Conservation (phyloP, 2,113 vertebrate species). For the Anser cygnoides region DNA sequence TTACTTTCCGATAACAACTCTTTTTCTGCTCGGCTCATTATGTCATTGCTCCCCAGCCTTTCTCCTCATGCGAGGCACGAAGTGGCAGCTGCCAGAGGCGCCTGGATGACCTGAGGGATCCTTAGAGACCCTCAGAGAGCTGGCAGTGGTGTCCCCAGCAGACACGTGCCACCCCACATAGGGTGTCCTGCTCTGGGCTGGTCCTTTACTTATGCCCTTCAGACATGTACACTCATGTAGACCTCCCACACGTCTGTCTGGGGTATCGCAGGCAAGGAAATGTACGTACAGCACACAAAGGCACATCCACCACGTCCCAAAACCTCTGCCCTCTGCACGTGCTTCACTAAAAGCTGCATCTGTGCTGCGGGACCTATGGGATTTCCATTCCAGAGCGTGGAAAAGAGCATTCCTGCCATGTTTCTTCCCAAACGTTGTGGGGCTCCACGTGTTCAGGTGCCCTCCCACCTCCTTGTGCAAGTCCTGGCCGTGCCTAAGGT, state of each 20-base stretch:
- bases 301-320: background rate
- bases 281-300: background rate
- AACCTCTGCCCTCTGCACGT: background rate
- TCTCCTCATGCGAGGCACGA: background rate
- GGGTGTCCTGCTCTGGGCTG: accelerated
- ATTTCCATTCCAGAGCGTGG: background rate
- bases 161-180: background rate
- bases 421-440: background rate
- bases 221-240: accelerated
- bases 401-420: background rate
- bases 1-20: constrained; percentile 43
- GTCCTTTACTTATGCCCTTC: background rate
- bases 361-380: background rate
- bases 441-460: background rate
- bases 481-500: background rate
- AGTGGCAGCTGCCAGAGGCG: background rate
- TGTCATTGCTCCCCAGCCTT: background rate
- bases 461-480: background rate
- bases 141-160: background rate
- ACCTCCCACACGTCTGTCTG: background rate
- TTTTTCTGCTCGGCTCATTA: constrained; percentile 16
- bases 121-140: background rate
- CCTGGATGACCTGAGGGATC: background rate
- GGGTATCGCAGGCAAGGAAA: background rate
- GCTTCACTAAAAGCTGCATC: background rate